Conservation (phyloP, 2,797 vertebrate species). For the Saxicola maurus region DNA sequence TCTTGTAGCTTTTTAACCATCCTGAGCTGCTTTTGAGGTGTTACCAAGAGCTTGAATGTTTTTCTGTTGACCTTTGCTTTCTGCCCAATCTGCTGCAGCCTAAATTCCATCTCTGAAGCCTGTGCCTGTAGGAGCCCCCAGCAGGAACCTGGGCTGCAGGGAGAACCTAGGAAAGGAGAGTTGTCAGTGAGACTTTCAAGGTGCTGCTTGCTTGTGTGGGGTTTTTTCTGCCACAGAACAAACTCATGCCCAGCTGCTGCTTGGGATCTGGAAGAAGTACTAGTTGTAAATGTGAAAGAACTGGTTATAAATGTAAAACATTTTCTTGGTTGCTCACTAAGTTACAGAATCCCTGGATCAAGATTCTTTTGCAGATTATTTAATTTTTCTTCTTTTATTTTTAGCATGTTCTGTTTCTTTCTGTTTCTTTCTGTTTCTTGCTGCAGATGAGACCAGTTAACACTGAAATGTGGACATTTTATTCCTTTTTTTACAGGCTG, state of each 20-base stretch:
- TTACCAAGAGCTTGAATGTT: not conserved
- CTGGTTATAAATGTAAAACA: not conserved
- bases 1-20: not conserved
- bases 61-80: not conserved
- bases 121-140: not conserved
- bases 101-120: not conserved
- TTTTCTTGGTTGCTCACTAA: not conserved
- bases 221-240: not conserved
- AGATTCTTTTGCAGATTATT: not conserved
- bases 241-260: not conserved
- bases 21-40: not conserved
- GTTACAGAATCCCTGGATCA: not conserved
- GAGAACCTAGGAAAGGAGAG: not conserved
- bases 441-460: not conserved
- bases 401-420: not conserved
- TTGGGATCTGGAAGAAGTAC: not conserved
- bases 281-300: not conserved
- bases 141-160: not conserved
- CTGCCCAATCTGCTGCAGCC: not conserved
- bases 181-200: not conserved
- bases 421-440: not conserved
- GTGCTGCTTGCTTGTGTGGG: not conserved
- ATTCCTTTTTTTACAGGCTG: not conserved
- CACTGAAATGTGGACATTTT: not conserved
- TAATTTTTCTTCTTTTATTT: not conserved